These are phyloP conservation scores for Xanthostigma xanthostigma DNA, from an alignment of 2,888 invertebrate species.

Conservation along the genomic window DNA sequence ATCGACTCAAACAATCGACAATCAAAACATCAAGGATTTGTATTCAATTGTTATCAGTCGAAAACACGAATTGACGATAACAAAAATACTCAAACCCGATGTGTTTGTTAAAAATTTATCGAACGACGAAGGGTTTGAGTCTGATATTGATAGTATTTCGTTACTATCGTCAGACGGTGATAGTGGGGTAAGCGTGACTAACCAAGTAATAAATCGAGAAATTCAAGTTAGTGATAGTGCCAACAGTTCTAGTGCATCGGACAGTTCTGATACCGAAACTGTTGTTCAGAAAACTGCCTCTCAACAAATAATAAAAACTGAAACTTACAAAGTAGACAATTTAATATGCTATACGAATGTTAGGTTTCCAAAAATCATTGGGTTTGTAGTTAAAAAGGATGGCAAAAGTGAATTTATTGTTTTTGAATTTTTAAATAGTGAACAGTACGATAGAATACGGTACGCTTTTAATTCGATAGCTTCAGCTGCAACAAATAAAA, in stretches of 20 bases:
- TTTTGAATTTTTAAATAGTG: conserved; percentile 1
- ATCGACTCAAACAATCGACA: background rate
- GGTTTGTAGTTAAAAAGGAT: conserved; percentile 26
- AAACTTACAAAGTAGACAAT: conserved; percentile 27
- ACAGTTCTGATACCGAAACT: conserved; percentile 24
- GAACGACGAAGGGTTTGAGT: conserved; percentile 33
- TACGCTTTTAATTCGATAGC: conserved; percentile 4
- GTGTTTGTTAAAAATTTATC: conserved; percentile 5
- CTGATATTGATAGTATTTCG: conserved; percentile 29
- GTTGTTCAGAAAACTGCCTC: background rate
- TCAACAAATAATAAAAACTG: conserved; percentile 11
- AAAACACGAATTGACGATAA: conserved; percentile 3
- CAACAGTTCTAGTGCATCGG: conserved; percentile 26
- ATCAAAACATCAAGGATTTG: conserved; percentile 6
- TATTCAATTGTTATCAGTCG: conserved; percentile 3
- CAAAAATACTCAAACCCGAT: conserved; percentile 8
- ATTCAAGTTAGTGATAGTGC: conserved; percentile 27
- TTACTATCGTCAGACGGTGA: conserved; percentile 26
- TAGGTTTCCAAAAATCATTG: conserved; percentile 25
- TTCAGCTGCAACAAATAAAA: background rate
- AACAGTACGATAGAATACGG: conserved; percentile 3
- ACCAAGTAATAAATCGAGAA: background rate
- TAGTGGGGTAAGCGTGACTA: conserved; percentile 15
- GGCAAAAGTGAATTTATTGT: conserved; percentile 11
- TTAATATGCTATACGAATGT: conserved; percentile 29